Base-by-base conservation (phyloP, 2,797 vertebrate genomes). In the Sebastes wilsoni region DNA sequence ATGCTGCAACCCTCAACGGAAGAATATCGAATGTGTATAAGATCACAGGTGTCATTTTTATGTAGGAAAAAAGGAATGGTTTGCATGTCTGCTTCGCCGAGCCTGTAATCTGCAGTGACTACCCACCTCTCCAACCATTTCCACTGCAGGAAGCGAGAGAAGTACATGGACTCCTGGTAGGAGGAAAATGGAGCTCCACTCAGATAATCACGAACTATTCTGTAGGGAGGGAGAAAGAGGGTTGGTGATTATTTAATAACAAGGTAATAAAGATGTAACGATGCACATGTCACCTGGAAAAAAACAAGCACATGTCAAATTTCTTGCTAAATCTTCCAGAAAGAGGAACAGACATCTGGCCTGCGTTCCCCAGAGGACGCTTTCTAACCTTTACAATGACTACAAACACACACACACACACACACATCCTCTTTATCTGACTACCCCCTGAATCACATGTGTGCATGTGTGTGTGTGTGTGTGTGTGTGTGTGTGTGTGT, bases 51-150 rank as follows among this genome's bases (percentile, higher is more conserved):
- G 55, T 52, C 1, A 32, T 42, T 72, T 69, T 60, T 58, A 42
- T 56, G 28, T 11, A 18, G 30, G n/a, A 25, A 46, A 22, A 77
- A 66, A 77, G 30, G n/a, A 49, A 58, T 4, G 46, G 46, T 38
- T 73, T 61, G 25, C 27, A 72, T n/a, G 62, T 72, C 36, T 30
- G 66, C 62, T 60, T 80, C 34, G 52, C 64, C 20, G 27, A 76
- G 77, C 68, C 64, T 83, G 60, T 65, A 69, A 74, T 81, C 49
- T 54, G 73, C 62, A 77, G 72, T 23, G 62, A 82, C 69, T 76
- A 86, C 96, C 85, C 95, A 99, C 98, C 97, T 97, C 95, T 99
- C 98, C 90, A 98, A 94, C 97, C 97, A 98, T 93, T 98, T 98
- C 98, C 98, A 99, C 88, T 98, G 98, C 83, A 99, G 94, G 93